These are phyloP conservation scores for Idaea straminata DNA, from an alignment of 2,888 invertebrate genomes.

Conservation along the genomic window DNA sequence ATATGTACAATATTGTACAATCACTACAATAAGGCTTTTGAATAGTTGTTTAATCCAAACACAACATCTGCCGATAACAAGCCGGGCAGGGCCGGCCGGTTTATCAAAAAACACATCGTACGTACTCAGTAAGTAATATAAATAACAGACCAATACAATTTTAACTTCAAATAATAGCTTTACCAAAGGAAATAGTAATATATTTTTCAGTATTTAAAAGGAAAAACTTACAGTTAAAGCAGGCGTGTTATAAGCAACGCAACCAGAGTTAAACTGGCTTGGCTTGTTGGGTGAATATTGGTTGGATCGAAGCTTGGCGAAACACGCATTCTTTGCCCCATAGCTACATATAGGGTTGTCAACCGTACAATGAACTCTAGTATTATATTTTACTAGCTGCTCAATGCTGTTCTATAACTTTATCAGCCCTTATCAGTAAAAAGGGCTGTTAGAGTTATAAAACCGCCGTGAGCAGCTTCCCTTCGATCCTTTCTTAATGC, in stretches of 20 bases:
- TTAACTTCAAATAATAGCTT: not conserved
- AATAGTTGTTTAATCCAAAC: not conserved
- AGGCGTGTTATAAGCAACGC: not conserved
- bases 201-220: not conserved
- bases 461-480: too few species aligned
- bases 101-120: not conserved
- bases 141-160: not conserved
- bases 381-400: too few species aligned
- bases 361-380: too few species aligned
- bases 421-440: too few species aligned
- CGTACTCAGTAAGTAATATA: not conserved
- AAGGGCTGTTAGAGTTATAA: too few species aligned
- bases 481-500: too few species aligned
- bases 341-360: too few species aligned
- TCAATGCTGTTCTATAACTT: too few species aligned
- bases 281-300: not conserved
- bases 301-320: too few species aligned
- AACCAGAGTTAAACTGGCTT: not conserved
- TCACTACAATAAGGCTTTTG: not conserved
- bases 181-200: not conserved
- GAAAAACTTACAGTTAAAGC: too few species aligned
- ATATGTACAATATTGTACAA: not conserved
- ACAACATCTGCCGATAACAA: not conserved
- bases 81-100: not conserved
- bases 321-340: too few species aligned